Percentiles rank a stretch among this genome's conserved stretches.
phyloP scores from a whole-genome alignment of 2,888 invertebrate genomes.

The Drosophila differens region DNA sequence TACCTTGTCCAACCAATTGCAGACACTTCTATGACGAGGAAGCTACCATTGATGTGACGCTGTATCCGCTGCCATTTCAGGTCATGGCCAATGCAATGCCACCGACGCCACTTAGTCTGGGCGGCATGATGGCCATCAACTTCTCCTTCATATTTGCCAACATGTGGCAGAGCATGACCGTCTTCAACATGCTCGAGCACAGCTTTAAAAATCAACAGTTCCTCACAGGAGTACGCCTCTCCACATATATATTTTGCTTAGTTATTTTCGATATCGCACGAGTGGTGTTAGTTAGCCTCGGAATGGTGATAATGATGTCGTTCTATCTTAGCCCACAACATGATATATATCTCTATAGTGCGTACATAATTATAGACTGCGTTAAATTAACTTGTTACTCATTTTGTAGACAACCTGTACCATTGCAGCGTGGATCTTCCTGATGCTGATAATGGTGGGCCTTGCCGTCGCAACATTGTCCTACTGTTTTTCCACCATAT shows the following conservation, averaged over 20 bases:
- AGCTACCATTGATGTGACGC: conserved; percentile 55
- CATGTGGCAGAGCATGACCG: conserved; percentile 38
- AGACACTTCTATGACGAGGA: conserved; percentile 50
- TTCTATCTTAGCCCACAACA: conserved; percentile 43
- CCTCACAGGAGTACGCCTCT: conserved; percentile 50
- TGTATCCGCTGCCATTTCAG: conserved; percentile 55
- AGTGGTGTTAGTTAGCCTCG: conserved; percentile 42
- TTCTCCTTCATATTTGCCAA: conserved; percentile 46
- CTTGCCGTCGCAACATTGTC: conserved; percentile 27
- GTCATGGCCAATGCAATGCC: conserved; percentile 38
- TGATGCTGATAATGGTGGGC: conserved; percentile 33
- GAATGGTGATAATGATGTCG: conserved; percentile 65
- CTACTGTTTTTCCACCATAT: conserved; percentile 84
- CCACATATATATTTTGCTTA: conserved; percentile 22
- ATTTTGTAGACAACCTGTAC: neutral
- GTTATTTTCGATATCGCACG: conserved; percentile 33
- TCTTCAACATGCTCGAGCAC: conserved; percentile 37
- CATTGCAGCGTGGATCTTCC: conserved; percentile 27
- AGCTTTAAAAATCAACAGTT: conserved; percentile 56
- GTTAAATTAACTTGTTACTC: neutral
- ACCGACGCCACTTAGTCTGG: conserved; percentile 36
- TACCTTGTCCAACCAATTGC: neutral
- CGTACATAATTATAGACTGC: conserved; percentile 7
- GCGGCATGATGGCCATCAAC: conserved; percentile 53
- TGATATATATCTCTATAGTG: conserved; percentile 28